Evolutionary conservation across 2,113 vertebrate genomes (phyloP), one percentile per base, ranked within the genome.

Genomic region (Phalacrocorax carbo): DNA sequence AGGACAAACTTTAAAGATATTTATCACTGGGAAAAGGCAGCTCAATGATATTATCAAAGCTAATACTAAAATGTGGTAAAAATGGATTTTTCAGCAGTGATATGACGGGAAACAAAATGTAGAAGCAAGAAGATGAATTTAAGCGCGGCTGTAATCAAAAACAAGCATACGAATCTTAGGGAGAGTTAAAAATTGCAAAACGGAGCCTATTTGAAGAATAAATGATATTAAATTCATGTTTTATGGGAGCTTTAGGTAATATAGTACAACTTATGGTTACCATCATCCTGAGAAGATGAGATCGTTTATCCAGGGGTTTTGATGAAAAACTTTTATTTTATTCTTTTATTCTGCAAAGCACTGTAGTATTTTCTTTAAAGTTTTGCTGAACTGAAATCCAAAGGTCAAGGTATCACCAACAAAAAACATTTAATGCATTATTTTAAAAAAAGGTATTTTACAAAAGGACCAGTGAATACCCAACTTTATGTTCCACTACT

Each of bases 1-100:
- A 87, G 79, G 89, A 66, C 82, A 93, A 88, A 81, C 40, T 89
- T 90, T 78, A 90, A 85, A 95, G 94, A 93, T 94, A 82, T 80
- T 73, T 94, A 91, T 95, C 93, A 60, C 82, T 51, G 40, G 78
- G 30, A 72, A 95, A 77, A 91, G 88, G 65, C 91, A 93, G 85
- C 92, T 90, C 51, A 81, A 66, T 55, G 91, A 73, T 96, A 25
- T 86, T 96, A 94, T 96, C 82, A 96, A 78, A 93, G 26, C 51
- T 95, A 82, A 75, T 90, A 60, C n/a, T 73, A 60, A 88, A 89
- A 82, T 40, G 18, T 69, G 27, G 75, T 54, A 75, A 91, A 87
- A 91, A 77, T 80, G 82, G 38, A 82, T 94, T 95, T 97, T 89
- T 93, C 71, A 71, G 75, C 55, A 64, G 46, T 42, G 66, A 68